Conservation (phyloP, 1,140 invertebrate species). For the Temnothorax curvispinosus region DNA sequence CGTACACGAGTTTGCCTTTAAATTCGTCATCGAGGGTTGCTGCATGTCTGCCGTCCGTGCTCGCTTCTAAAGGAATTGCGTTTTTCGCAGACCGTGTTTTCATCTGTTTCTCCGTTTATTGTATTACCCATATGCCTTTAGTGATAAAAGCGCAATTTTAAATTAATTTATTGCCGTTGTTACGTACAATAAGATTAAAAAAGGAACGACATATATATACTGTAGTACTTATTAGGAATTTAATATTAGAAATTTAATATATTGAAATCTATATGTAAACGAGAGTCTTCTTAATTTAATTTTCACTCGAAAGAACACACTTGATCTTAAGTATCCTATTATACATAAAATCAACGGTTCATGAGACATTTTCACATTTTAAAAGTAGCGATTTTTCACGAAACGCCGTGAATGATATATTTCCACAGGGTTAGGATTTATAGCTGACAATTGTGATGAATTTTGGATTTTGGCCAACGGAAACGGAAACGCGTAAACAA, state of each 20-base stretch:
- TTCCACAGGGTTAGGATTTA: slow-evolving; percentile 18
- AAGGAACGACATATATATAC: neutral
- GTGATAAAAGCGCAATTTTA: neutral
- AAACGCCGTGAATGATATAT: slow-evolving; percentile 15
- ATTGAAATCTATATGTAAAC: neutral
- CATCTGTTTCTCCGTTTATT: neutral
- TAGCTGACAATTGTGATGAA: slow-evolving; percentile 50
- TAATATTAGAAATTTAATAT: neutral
- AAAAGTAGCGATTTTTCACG: slow-evolving; percentile 1
- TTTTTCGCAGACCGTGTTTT: slow-evolving; percentile 24
- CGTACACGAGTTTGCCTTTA: neutral
- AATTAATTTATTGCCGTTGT: slow-evolving; percentile 15
- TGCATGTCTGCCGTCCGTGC: neutral
- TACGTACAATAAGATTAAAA: neutral
- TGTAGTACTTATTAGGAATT: neutral
- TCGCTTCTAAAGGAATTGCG: slow-evolving; percentile 17
- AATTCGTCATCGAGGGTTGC: slow-evolving; percentile 23
- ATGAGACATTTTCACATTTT: neutral
- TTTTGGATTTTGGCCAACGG: slow-evolving; percentile 53
- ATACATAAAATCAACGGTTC: neutral
- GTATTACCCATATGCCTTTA: neutral
- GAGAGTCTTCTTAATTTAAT: neutral
- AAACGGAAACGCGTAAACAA: slow-evolving; percentile 56
- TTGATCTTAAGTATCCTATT: neutral
- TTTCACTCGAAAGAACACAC: neutral